A percentile compares a stretch with the other conserved stretches of the same genome.
Conservation (phyloP, 2,113 vertebrate species). For the Holacanthus passer region DNA sequence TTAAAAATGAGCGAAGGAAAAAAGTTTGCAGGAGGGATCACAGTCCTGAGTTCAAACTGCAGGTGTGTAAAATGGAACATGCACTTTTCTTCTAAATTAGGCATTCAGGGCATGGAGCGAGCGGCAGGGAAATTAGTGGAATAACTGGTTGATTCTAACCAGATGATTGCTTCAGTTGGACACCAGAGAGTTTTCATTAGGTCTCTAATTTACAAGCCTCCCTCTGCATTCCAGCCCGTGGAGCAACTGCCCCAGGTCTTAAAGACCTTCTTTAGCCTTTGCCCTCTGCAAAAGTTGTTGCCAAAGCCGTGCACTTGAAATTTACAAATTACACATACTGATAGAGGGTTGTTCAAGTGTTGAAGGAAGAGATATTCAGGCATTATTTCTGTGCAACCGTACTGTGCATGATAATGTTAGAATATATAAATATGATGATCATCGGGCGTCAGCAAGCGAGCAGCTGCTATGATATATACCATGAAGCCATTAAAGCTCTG, state of each 20-base stretch:
- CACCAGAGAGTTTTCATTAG: conserved; percentile 97
- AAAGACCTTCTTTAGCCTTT: conserved; percentile 86
- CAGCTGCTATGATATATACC: not conserved
- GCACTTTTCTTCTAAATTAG: conserved; percentile 97
- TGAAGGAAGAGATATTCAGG: not conserved
- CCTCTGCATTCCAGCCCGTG: conserved; percentile 91
- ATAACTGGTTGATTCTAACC: conserved; percentile 99
- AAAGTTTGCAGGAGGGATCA: conserved; percentile 64
- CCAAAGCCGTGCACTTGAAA: conserved; percentile 55
- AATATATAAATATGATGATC: not conserved
- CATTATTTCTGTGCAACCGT: not conserved
- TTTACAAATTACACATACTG: conserved; percentile 35
- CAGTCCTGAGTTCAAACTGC: conserved; percentile 85
- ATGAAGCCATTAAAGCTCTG: conserved; percentile 14
- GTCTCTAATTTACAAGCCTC: conserved; percentile 97
- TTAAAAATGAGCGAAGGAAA: conserved; percentile 38
- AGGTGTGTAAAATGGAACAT: conserved; percentile 95
- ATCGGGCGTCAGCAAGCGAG: not conserved
- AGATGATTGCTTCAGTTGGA: conserved; percentile 98
- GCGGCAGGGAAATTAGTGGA: conserved; percentile 96
- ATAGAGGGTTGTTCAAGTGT: conserved; percentile 12
- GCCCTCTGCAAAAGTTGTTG: conserved; percentile 59
- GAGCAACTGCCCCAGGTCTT: conserved; percentile 88
- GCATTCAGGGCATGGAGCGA: conserved; percentile 92
- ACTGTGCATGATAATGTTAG: conserved; percentile 10